Conservation (phyloP, 2,888 invertebrate species). For the Shargacucullia verbasci region DNA sequence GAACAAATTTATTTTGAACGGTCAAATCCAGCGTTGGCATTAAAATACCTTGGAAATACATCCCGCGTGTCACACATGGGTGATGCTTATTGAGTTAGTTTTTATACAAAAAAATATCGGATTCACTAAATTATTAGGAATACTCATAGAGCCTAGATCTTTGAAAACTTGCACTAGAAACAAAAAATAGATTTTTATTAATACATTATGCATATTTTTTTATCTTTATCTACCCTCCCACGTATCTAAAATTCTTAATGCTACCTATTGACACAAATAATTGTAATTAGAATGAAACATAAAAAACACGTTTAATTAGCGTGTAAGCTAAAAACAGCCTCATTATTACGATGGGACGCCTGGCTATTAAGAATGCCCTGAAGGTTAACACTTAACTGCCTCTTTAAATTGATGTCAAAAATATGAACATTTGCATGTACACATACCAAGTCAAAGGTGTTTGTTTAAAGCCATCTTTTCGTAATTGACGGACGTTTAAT, state of each 20-base stretch:
- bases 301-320: background rate
- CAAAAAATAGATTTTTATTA: no score
- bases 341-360: background rate
- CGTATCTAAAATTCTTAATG: background rate
- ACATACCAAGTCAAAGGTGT: slow-evolving; percentile 12
- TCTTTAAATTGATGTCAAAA: slow-evolving; percentile 6
- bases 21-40: slow-evolving; percentile 69
- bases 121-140: slow-evolving; percentile 35
- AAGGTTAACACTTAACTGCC: slow-evolving; percentile 2
- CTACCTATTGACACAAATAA: background rate
- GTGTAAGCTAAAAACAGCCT: slow-evolving; percentile 3
- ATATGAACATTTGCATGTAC: slow-evolving; percentile 8
- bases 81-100: slow-evolving; percentile 22
- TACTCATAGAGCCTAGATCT: no score
- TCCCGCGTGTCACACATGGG: slow-evolving; percentile 59
- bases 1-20: slow-evolving; percentile 79
- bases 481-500: slow-evolving; percentile 61
- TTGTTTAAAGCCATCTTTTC: slow-evolving; percentile 51
- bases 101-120: slow-evolving; percentile 37
- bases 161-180: no score
- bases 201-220: background rate
- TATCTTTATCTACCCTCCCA: background rate
- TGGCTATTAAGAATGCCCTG: slow-evolving; percentile 1
- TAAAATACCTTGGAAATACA: slow-evolving; percentile 68
- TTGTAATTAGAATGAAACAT: background rate